Base-by-base conservation (phyloP, 2,797 vertebrate genomes). In the Lepus townsendii region DNA sequence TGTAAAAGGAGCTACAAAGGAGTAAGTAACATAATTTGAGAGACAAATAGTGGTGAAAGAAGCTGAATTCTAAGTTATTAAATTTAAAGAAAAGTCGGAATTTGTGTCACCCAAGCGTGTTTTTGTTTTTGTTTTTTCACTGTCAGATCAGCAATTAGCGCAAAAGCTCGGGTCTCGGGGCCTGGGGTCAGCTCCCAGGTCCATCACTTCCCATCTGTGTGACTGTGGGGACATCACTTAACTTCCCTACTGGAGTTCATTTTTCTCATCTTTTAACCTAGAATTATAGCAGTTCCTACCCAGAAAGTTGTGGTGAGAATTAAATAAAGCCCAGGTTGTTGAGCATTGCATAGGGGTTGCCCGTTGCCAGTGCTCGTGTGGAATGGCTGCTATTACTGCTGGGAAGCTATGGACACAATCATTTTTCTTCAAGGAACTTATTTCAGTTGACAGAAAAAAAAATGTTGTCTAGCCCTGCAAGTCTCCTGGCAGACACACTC, bases 31-130 rank as follows among this genome's bases (percentile, higher is more conserved):
- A 54, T 84, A 54, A 50, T 69, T 76, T 20, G 32, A 42, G 54
- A 27, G 24, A 5, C 22, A 22, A 88, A n/a, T 12, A 50, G 26
- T 73, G 7, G 13, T 68, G 27, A 78, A 38, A 66, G 11, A 90
- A 75, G n/a, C 69, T 83, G 50, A 91, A 82, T 91, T 68, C 82
- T 76, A 66, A 85, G 54, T 82, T 27, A 52, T 22, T 83, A 65
- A 77, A 88, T 24, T 42, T 83, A 83, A 71, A 91, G 65, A 62
- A n/a, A 54, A 86, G 24, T 78, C 73, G 22, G 60, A 69, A 85
- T 54, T 68, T 14, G 0, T 62, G 7, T 63, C 26, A 79, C 22
- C 54, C 0, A 4, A 20, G 11, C 47, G 42, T 47, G 42, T 47
- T 47, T 47, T 47, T 47, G 42, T 47, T 47, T 78, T 65, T 75